Evolutionary conservation across 1,140 invertebrate genomes (phyloP).

Genomic region (Solenopsis invicta): DNA sequence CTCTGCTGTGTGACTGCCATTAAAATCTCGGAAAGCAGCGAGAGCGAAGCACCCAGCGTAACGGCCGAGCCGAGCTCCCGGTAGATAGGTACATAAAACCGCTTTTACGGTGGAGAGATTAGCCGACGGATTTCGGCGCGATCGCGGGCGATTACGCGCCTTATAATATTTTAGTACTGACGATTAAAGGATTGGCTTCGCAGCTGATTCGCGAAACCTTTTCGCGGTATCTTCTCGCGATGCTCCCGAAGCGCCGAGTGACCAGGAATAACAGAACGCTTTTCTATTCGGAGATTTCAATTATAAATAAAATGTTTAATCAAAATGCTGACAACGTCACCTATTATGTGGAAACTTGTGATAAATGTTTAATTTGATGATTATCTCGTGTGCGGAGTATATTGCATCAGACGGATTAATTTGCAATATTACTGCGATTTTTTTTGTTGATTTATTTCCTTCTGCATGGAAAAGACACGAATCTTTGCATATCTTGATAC

Average conservation of each 20-base stretch:
- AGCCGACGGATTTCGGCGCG: constrained; percentile 72
- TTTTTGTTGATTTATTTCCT: background rate
- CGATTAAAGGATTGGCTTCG: constrained; percentile 77
- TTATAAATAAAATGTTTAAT: constrained; percentile 13
- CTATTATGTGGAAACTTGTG: background rate
- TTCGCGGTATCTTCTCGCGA: background rate
- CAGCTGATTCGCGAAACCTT: constrained; percentile 61
- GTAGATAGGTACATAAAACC: constrained; percentile 74
- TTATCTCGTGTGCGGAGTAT: background rate
- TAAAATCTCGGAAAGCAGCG: constrained; percentile 68
- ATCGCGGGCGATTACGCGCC: constrained; percentile 73
- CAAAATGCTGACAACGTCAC: background rate
- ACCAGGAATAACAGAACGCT: background rate
- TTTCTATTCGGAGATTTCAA: background rate
- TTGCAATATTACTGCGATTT: background rate
- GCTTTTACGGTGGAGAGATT: constrained; percentile 77
- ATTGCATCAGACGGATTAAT: background rate
- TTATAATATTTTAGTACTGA: constrained; percentile 78
- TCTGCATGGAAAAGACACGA: background rate
- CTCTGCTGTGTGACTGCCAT: constrained; percentile 52
- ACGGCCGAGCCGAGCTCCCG: constrained; percentile 46
- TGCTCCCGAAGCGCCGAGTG: background rate
- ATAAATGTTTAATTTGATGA: constrained; percentile 1
- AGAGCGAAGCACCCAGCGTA: constrained; percentile 52
- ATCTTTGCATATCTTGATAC: background rate